Evolutionary conservation across 2,113 vertebrate species (phyloP).

Genomic region (Podilymbus podiceps): DNA sequence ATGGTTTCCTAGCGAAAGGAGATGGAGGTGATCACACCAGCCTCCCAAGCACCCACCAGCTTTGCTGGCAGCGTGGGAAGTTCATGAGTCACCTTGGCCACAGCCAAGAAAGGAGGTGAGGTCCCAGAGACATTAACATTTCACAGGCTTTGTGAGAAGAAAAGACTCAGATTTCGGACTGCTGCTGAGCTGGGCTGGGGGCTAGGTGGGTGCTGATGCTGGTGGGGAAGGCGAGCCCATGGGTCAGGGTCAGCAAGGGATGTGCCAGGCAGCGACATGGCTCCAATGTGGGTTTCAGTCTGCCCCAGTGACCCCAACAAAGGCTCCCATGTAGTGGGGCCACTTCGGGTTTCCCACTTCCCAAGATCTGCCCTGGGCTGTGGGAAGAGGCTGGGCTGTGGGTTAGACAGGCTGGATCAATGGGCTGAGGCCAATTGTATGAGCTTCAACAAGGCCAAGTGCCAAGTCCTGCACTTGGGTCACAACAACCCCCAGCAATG

Average conservation of each 20-base stretch:
- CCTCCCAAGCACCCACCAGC: neutral
- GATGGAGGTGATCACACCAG: neutral
- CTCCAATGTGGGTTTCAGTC: accelerated
- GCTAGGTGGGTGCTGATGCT: neutral
- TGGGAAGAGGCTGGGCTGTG: neutral
- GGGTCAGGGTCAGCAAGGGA: neutral
- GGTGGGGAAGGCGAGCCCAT: neutral
- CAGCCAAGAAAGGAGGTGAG: accelerated
- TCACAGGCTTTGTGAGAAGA: neutral
- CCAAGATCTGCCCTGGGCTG: neutral
- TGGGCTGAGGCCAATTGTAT: too few relatives aligned
- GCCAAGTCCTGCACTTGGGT: too few relatives aligned
- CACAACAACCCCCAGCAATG: too few relatives aligned
- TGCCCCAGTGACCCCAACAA: neutral
- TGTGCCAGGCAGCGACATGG: accelerated
- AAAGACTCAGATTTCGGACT: neutral
- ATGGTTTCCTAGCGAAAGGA: neutral
- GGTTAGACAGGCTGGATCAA: too few relatives aligned
- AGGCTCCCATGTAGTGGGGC: neutral
- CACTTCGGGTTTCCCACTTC: neutral
- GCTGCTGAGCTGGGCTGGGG: neutral
- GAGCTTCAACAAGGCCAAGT: too few relatives aligned
- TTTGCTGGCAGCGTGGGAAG: neutral
- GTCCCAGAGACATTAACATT: neutral
- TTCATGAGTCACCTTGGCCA: neutral